Percentiles rank a stretch among this genome's conserved stretches.
Evolutionary conservation across 2,113 vertebrate species (phyloP).

Genomic region (Taxidea taxus): DNA sequence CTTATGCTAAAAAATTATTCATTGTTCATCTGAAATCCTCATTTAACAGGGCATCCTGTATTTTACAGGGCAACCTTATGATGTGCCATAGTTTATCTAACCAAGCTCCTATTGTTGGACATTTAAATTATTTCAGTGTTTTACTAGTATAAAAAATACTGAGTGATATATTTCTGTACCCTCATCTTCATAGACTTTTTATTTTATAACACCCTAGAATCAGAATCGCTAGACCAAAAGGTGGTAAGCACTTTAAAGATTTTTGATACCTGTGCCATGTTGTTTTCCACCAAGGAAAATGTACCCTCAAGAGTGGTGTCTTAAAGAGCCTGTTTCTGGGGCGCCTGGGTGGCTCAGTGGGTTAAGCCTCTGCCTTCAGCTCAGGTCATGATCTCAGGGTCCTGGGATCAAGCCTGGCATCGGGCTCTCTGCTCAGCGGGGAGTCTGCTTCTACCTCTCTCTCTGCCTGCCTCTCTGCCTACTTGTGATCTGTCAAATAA

Average conservation of each 20-base stretch:
- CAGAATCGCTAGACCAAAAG: not conserved
- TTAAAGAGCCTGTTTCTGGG: not conserved
- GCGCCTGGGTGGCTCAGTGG: no score
- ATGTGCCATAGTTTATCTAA: not conserved
- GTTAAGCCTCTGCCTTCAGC: no score
- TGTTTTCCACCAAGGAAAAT: not conserved
- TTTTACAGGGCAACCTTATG: not conserved
- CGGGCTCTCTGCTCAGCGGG: no score
- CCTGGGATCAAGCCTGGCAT: no score
- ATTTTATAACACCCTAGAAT: constrained; percentile 3
- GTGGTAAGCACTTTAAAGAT: not conserved
- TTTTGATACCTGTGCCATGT: not conserved
- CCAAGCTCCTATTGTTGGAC: not conserved
- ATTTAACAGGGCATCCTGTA: not conserved
- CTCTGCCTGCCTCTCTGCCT: no score
- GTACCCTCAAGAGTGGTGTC: not conserved
- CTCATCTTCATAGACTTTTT: not conserved
- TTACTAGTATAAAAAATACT: not conserved
- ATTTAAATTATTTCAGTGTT: constrained; percentile 22
- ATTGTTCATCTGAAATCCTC: not conserved
- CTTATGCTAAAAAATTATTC: not conserved
- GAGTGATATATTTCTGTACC: not conserved
- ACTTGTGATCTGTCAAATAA: no score
- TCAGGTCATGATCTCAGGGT: no score
- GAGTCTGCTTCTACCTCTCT: no score